Percentiles rank a stretch among this genome's conserved stretches.
Evolutionary conservation across 2,113 vertebrate genomes (phyloP).

Genomic region (Hippocampus barbouri): DNA sequence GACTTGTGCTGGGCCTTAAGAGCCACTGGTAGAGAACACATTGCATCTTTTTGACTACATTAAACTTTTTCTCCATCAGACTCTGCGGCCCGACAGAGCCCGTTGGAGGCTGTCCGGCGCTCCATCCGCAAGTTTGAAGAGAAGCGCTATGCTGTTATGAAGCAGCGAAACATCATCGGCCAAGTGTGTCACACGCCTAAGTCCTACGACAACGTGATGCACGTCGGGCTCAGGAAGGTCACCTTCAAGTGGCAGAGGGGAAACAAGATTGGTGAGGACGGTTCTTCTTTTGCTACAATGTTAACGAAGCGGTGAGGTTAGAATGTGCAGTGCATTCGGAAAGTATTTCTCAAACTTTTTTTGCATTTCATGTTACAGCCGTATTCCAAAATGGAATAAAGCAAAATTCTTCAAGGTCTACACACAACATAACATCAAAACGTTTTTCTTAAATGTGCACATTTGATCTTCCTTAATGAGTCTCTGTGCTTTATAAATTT

Average conservation of each 20-base stretch:
- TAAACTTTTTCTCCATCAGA: constrained; percentile 62
- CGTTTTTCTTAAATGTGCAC: no score
- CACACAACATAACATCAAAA: no score
- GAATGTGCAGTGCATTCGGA: background rate
- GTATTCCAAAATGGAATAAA: no score
- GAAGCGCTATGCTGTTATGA: constrained; percentile 85
- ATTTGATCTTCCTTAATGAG: no score
- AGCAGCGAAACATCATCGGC: constrained; percentile 93
- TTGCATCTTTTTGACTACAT: background rate
- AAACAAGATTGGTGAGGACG: constrained; percentile 91
- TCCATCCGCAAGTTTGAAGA: constrained; percentile 90
- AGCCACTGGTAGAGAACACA: background rate
- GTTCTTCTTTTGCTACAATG: background rate
- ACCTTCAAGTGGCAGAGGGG: constrained; percentile 99
- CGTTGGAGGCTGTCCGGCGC: constrained; percentile 86
- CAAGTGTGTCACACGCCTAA: constrained; percentile 97
- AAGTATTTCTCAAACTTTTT: no score
- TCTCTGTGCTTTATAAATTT: no score
- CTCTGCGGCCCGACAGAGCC: constrained; percentile 80
- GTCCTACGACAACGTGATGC: constrained; percentile 95
- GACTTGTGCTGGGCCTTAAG: background rate
- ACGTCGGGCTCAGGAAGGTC: constrained; percentile 95
- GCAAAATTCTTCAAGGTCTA: no score
- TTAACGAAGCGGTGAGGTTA: background rate
- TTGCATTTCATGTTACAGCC: no score